Evolutionary conservation across 2,113 vertebrate genomes (phyloP), one percentile per base, ranked within the genome.

Genomic region (Erythrocercus mccallii): DNA sequence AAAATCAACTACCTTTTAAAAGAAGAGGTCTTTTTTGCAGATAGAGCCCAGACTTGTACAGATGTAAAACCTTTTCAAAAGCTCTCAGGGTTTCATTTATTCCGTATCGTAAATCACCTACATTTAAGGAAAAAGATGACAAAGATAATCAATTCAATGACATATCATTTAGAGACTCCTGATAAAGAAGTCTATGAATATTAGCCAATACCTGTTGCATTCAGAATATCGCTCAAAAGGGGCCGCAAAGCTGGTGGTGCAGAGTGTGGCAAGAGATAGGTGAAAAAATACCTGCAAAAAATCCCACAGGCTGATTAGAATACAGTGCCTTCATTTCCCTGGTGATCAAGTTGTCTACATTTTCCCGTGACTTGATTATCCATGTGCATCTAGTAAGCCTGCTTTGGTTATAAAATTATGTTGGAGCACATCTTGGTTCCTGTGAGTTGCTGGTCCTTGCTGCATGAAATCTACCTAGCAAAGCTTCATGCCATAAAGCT

Each of bases 191-290:
- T 37, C 83, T 21, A 78, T 38, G 23, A 70, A 47, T 44, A 76
- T 83, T 38, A 83, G 62, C 50, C 60, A 30, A n/a, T 97, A 99
- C 99, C 99, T 98, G 99, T 99, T 95, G 98, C 97, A 48, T 99
- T 99, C 97, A 99, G 98, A 96, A 99, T 99, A 90, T 97, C 97
- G 5, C 98, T 97, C 82, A 99, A 97, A 95, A 98, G 97, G 91
- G 98, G 98, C 90, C 65, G 98, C 89, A 99, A 96, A 84, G 96
- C 70, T 23, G 96, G 82, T 35, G 99, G 99, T 65, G 99, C 98
- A 72, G 98, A 98, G 94, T 99, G 98, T 81, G 99, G 99, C 95
- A 99, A 97, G 92, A 99, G 98, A 97, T 99, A 99, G 47, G 98
- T 99, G 97, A 99, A 99, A 94, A 99, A 99, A 98, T 98, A 99